Percentiles rank a stretch among this genome's conserved stretches.
Conservation (phyloP, 2,888 invertebrate species). For the Chloromyia formosa region DNA sequence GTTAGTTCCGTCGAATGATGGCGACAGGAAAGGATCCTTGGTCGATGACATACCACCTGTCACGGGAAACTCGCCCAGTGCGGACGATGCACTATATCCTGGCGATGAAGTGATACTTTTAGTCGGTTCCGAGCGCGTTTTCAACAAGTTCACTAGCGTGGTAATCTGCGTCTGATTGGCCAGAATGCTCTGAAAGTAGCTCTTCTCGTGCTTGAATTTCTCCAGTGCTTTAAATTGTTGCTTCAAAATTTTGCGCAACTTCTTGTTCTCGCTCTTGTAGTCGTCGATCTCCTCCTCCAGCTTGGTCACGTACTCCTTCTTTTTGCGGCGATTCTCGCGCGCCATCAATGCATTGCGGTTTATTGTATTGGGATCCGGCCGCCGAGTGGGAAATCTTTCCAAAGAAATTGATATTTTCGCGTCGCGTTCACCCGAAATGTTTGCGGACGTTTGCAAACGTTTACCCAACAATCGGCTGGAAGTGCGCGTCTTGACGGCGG, state of each 20-base stretch:
- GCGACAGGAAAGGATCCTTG: constrained; percentile 49
- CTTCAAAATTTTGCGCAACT: constrained; percentile 64
- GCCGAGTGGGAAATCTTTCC: constrained; percentile 56
- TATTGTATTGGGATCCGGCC: constrained; percentile 60
- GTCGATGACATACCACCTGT: constrained; percentile 50
- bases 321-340: constrained; percentile 70
- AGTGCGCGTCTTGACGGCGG: not conserved
- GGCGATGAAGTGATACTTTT: not conserved
- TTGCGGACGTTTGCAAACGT: constrained; percentile 23
- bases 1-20: constrained; percentile 53
- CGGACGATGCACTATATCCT: constrained; percentile 45
- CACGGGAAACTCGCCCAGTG: constrained; percentile 17
- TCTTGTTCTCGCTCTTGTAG: constrained; percentile 65
- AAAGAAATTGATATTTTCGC: not conserved
- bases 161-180: constrained; percentile 67
- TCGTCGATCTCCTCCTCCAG: constrained; percentile 66
- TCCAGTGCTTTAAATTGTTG: constrained; percentile 65
- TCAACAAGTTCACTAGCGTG: constrained; percentile 65
- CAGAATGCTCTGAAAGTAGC: constrained; percentile 67
- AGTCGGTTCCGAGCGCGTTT: constrained; percentile 39
- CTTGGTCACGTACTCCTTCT: constrained; percentile 69
- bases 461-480: not conserved
- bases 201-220: constrained; percentile 66
- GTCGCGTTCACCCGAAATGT: not conserved
- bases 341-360: constrained; percentile 70